Evolutionary conservation across 2,797 vertebrate genomes (phyloP), one percentile per base, ranked within the genome.

Genomic region (Enteromius argenteus): DNA sequence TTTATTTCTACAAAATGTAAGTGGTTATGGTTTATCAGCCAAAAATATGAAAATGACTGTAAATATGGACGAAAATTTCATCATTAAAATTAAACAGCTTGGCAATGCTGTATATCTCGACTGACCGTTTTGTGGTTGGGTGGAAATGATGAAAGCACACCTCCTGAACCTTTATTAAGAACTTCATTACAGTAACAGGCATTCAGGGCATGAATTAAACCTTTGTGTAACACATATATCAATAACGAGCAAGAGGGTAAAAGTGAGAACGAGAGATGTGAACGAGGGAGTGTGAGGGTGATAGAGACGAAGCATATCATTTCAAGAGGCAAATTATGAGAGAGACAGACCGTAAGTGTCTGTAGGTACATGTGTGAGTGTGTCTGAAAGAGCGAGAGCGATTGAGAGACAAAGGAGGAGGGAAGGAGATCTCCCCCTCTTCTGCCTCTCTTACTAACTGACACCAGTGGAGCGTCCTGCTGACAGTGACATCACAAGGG

Each of bases 401-500:
- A 44, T 73, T 56, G 75, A 42, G 81, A 71, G 76, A 85, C 62
- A 83, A 80, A 81, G 60, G 39, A 71, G 51, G 53, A 81, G 37
- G 80, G 74, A 84, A 84, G 49, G 64, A 86, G 81, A 84, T 42
- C 39, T 72, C 85, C 68, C 51, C 80, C 72, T 77, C 62, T 77
- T 79, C 81, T 73, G 68, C 21, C 79, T 69, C 72, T 86, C 44
- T 71, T 85, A 84, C 88, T 89, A 90, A 90, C 86, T 90, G 90
- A 90, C 90, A 89, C 87, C 89, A 85, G 78, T 67, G 78, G 84
- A 87, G 86, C 69, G 30, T 79, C 81, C 79, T 75, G 83, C 82
- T 89, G 85, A 88, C 87, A 90, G 87, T 86, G 89, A 89, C 86
- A 86, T 88, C 86, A 89, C 89, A 85, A 75, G 87, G 86, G 88